These are phyloP conservation scores for Julus scanicus DNA, from an alignment of 2,888 invertebrate genomes.

Conservation along the genomic window DNA sequence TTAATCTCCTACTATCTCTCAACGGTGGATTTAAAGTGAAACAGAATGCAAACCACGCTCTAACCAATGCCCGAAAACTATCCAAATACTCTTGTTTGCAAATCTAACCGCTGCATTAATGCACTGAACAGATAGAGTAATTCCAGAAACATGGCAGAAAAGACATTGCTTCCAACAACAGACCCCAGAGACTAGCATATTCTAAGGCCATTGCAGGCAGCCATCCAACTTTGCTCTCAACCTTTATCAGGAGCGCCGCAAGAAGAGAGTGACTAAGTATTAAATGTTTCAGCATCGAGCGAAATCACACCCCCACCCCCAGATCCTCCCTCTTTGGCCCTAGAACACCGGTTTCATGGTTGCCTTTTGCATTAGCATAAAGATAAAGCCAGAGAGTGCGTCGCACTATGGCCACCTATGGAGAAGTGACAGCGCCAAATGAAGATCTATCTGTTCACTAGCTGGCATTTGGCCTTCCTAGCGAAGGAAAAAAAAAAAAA, in stretches of 20 bases:
- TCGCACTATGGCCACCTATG: slow-evolving; percentile 54
- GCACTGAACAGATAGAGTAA: neutral
- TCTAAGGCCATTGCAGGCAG: slow-evolving; percentile 1
- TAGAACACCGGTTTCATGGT: neutral
- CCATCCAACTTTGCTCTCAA: neutral
- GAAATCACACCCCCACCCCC: slow-evolving; percentile 30
- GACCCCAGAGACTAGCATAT: slow-evolving; percentile 17
- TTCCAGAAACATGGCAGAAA: slow-evolving; percentile 16
- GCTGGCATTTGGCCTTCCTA: slow-evolving; percentile 51
- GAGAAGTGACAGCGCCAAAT: slow-evolving; percentile 53
- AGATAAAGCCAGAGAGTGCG: slow-evolving; percentile 50
- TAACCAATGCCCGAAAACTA: neutral
- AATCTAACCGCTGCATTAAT: neutral
- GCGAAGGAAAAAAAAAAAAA: no score
- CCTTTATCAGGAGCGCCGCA: neutral
- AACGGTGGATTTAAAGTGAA: neutral
- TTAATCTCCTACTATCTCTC: neutral
- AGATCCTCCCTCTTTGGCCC: neutral
- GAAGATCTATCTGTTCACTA: slow-evolving; percentile 52
- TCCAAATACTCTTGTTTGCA: neutral
- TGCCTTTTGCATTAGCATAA: slow-evolving; percentile 48
- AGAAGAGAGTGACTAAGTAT: slow-evolving; percentile 34
- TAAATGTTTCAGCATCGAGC: slow-evolving; percentile 17
- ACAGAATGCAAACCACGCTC: neutral
- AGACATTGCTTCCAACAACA: neutral